Base-by-base conservation (phyloP, 1,140 invertebrate species). In the Lasioglossum baleicum region DNA sequence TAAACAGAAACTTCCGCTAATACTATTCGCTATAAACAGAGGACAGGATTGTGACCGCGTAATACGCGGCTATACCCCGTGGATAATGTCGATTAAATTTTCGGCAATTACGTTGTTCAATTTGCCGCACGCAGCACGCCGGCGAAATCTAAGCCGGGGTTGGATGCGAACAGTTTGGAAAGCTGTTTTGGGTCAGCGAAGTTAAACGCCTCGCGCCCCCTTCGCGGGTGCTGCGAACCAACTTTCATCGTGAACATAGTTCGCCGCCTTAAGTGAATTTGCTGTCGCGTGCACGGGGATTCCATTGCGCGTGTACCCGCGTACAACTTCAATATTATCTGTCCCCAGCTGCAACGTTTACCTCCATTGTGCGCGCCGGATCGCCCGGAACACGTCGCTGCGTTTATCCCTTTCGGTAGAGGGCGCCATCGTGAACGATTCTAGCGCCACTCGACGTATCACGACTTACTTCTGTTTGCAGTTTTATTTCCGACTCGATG, bases 211-310 rank as follows among this genome's bases (percentile, higher is more conserved):
- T 65, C 40, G 7, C 31, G 64, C 40, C 63, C 65, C 26, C 64
- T 75, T 61, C 71, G 64, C 65, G 42, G 13, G 61, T 35, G n/a
- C 26, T 26, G 26, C 7, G 10, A 22, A 6, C n/a, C n/a, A 75
- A 74, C 64, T 75, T 80, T 67, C 15, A 51, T n/a, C 26, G 56
- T 71, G 71, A 61, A 22, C 42, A 53, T 75, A 80, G 77, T 80
- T 80, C 48, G 53, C 71, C 53, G 64, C 71, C 77, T 80, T 80
- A 75, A 75, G 63, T 68, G 71, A 80, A 75, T 80, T 75, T 67
- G 15, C 77, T 40, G 77, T 65, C 35, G 40, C 22, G n/a, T n/a
- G 51, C 70, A 48, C 44, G 15, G 44, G 48, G 74, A 74, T 74
- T 53, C 70, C 11, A 15, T 17, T 40, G 15, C 51, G 22, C 40